Percentiles rank a stretch among this genome's conserved stretches.
Evolutionary conservation across 2,888 invertebrate species (phyloP).

Genomic region (Asteroscopus sphinx): DNA sequence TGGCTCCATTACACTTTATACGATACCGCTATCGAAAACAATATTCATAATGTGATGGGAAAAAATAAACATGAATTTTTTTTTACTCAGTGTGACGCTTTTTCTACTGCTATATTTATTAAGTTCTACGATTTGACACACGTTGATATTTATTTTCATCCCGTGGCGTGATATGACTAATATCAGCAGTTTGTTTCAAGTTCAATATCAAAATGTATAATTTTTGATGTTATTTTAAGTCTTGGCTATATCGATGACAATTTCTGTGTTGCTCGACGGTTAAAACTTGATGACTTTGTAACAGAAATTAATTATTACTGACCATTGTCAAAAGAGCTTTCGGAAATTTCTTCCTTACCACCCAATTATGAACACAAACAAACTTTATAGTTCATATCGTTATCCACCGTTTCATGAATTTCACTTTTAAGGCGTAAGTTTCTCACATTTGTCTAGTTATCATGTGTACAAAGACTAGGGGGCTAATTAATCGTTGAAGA

Average conservation of each 20-base stretch:
- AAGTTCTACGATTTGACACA: no score
- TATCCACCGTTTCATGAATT: conserved; percentile 26
- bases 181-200: no score
- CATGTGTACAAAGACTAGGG: conserved; percentile 62
- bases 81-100: neutral
- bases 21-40: conserved; percentile 32
- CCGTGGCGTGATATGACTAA: no score
- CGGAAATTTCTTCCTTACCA: neutral
- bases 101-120: no score
- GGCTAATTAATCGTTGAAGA: conserved; percentile 67
- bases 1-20: conserved; percentile 39
- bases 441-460: conserved; percentile 49
- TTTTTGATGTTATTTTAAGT: no score
- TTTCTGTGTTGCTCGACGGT: no score
- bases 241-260: no score
- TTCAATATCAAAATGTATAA: no score
- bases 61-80: neutral
- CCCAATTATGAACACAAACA: neutral
- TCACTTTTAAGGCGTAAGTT: conserved; percentile 43
- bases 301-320: neutral
- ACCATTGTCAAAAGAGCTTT: neutral
- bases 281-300: neutral
- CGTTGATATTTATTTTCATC: no score
- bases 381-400: conserved; percentile 9
- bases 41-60: conserved; percentile 21